Evolutionary conservation across 2,797 vertebrate genomes (phyloP).

Genomic region (Percopsis omiscomaycus): DNA sequence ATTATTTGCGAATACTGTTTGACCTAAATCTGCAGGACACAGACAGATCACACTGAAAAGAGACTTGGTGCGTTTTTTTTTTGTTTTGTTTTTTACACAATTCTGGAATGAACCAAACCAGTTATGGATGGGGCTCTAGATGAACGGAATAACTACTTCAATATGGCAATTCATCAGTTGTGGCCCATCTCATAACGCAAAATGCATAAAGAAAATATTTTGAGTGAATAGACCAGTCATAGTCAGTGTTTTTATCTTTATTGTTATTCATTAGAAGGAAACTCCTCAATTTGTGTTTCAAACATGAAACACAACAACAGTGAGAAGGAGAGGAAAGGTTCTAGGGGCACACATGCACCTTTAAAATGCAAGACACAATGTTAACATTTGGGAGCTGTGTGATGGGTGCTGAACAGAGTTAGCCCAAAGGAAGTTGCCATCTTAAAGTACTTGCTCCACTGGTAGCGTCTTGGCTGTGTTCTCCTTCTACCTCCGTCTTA

Average conservation of each 20-base stretch:
- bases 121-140: conserved; percentile 7
- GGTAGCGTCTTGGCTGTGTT: conserved; percentile 15
- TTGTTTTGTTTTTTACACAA: conserved; percentile 8
- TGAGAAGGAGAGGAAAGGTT: no score
- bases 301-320: no score
- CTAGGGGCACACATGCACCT: neutral
- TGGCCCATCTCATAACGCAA: conserved; percentile 26
- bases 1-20: conserved; percentile 32
- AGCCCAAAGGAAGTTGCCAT: conserved; percentile 13
- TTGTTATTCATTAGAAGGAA: neutral
- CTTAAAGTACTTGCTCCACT: conserved; percentile 31
- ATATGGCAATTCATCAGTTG: conserved; percentile 10
- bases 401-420: neutral
- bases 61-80: neutral
- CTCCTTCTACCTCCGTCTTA: conserved; percentile 8
- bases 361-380: conserved; percentile 4
- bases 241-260: neutral
- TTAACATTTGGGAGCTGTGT: neutral
- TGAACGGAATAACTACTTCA: conserved; percentile 27
- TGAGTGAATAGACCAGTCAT: neutral
- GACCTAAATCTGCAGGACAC: conserved; percentile 15
- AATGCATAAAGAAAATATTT: conserved; percentile 10
- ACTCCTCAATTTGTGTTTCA: no score
- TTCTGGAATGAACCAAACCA: conserved; percentile 5
- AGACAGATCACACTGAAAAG: conserved; percentile 8